phyloP scores from a whole-genome alignment of 2,888 invertebrate species.

The Cyrtodaria siliqua region DNA sequence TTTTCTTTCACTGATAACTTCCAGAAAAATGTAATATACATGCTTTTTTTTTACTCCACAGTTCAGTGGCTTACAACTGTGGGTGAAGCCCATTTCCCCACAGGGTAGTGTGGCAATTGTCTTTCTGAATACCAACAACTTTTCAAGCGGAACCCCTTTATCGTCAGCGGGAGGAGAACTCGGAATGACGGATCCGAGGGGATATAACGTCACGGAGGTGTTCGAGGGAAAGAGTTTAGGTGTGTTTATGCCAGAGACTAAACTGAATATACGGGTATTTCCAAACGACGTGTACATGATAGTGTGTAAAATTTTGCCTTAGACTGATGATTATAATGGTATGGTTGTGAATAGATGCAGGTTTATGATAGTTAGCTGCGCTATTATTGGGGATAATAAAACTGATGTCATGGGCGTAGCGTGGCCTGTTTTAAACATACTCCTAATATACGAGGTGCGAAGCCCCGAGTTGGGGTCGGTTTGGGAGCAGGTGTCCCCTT shows the following conservation, averaged over 20 bases:
- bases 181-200: constrained; percentile 66
- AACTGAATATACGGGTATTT: constrained; percentile 60
- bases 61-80: constrained; percentile 89
- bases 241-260: constrained; percentile 60
- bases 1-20: too few relatives aligned
- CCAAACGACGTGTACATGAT: constrained; percentile 69
- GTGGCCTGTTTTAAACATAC: too few relatives aligned
- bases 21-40: too few relatives aligned
- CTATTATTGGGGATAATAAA: too few relatives aligned
- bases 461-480: too few relatives aligned
- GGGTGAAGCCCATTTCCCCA: constrained; percentile 89
- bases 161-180: constrained; percentile 61
- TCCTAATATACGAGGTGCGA: too few relatives aligned
- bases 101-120: constrained; percentile 80
- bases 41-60: constrained; percentile 39
- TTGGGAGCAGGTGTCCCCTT: too few relatives aligned
- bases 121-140: constrained; percentile 73
- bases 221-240: constrained; percentile 78
- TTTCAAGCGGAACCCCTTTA: constrained; percentile 70
- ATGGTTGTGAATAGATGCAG: too few relatives aligned
- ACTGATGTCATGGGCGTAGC: too few relatives aligned
- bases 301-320: constrained; percentile 43
- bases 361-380: too few relatives aligned
- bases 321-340: too few relatives aligned
- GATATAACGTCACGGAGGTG: constrained; percentile 80